A percentile compares a stretch with the other conserved stretches of the same genome.
Evolutionary conservation across 2,888 invertebrate genomes (phyloP).

Genomic region (Troides aeacus): DNA sequence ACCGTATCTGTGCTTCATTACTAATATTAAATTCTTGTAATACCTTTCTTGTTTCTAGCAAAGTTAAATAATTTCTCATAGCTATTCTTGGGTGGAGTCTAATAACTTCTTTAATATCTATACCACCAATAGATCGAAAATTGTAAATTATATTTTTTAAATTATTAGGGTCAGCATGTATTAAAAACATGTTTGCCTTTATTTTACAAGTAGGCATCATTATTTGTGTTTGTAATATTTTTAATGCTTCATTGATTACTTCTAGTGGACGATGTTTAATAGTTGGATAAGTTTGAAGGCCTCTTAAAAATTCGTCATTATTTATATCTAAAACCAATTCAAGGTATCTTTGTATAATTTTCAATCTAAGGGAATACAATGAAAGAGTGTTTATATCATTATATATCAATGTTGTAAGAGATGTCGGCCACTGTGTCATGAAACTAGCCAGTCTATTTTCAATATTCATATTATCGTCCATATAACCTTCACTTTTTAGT

Average conservation of each 20-base stretch:
- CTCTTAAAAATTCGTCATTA: constrained; percentile 61
- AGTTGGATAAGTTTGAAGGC: constrained; percentile 66
- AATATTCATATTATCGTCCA: constrained; percentile 53
- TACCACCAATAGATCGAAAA: constrained; percentile 60
- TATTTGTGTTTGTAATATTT: constrained; percentile 58
- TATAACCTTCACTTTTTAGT: constrained; percentile 49
- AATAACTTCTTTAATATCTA: constrained; percentile 70
- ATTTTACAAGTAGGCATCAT: constrained; percentile 64
- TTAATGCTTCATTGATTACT: constrained; percentile 61
- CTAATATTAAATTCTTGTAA: constrained; percentile 60
- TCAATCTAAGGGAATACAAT: constrained; percentile 57
- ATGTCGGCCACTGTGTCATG: constrained; percentile 74
- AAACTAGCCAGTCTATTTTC: constrained; percentile 67
- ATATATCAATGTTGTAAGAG: constrained; percentile 62
- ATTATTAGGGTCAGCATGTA: constrained; percentile 69
- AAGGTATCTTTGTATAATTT: constrained; percentile 69
- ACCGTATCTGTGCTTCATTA: constrained; percentile 67
- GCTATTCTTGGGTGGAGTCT: constrained; percentile 67
- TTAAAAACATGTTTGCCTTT: constrained; percentile 65
- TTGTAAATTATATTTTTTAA: constrained; percentile 59
- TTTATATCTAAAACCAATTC: constrained; percentile 65
- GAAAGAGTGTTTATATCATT: constrained; percentile 56
- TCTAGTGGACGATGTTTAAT: constrained; percentile 68
- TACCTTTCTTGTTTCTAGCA: constrained; percentile 58
- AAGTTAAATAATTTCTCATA: constrained; percentile 50